Evolutionary conservation across 2,888 invertebrate genomes (phyloP).

Genomic region (Idaea dimidiata): DNA sequence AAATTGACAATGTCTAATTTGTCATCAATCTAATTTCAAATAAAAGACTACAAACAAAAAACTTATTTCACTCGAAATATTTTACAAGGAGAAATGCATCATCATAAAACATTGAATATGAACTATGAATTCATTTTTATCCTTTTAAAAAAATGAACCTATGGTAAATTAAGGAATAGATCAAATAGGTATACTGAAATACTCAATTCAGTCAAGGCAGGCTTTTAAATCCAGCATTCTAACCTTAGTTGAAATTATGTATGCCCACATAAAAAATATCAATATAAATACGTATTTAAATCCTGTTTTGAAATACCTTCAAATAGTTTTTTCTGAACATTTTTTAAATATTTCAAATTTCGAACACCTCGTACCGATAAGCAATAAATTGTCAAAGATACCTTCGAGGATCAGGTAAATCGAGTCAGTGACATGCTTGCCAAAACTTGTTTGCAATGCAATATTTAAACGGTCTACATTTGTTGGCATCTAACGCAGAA

Average conservation of each 20-base stretch:
- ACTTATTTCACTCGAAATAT: too few species aligned
- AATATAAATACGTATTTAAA: slow-evolving; percentile 33
- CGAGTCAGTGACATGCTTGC: slow-evolving; percentile 37
- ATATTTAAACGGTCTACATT: slow-evolving; percentile 53
- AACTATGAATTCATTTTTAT: too few species aligned
- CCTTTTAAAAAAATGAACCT: too few species aligned
- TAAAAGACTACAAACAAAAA: too few species aligned
- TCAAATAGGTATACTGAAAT: too few species aligned
- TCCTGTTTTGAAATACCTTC: slow-evolving; percentile 35
- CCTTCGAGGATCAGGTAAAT: slow-evolving; percentile 42
- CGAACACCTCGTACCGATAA: slow-evolving; percentile 19
- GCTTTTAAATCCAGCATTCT: too few species aligned
- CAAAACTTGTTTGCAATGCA: slow-evolving; percentile 55
- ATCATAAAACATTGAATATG: too few species aligned
- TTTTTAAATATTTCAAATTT: slow-evolving; percentile 12
- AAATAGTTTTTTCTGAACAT: neutral
- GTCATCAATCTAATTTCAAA: too few species aligned
- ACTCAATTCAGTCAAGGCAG: too few species aligned
- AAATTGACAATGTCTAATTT: too few species aligned
- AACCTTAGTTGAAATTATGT: neutral
- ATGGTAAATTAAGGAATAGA: too few species aligned
- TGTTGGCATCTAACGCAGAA: slow-evolving; percentile 39
- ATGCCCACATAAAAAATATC: neutral
- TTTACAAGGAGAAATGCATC: too few species aligned
- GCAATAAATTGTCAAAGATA: slow-evolving; percentile 40